A percentile compares a stretch with the other conserved stretches of the same genome.
These are phyloP conservation scores for Hippoglossus stenolepis DNA, from an alignment of 2,113 vertebrate species.

Conservation along the genomic window DNA sequence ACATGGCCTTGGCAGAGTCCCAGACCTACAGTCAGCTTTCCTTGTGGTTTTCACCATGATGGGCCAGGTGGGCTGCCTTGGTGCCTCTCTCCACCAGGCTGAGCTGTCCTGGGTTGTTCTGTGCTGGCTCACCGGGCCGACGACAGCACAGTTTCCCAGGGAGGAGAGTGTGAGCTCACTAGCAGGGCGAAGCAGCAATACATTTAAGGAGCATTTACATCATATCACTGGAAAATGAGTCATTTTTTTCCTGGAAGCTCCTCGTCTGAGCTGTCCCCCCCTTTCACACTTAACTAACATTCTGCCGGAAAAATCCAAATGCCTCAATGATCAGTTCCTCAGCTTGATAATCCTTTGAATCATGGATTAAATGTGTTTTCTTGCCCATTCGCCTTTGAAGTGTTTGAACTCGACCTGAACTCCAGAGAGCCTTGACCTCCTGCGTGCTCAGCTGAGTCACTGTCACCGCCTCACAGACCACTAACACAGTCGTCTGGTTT, in stretches of 20 bases:
- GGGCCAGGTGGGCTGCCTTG: too few species aligned
- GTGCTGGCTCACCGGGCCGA: too few species aligned
- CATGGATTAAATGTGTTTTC: constrained; percentile 40
- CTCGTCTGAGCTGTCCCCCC: constrained; percentile 16
- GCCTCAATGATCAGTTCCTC: constrained; percentile 56
- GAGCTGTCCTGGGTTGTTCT: too few species aligned
- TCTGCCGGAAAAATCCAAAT: constrained; percentile 36
- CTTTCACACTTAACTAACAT: constrained; percentile 13
- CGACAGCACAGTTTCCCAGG: too few species aligned
- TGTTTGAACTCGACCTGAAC: constrained; percentile 48
- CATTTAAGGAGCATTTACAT: constrained; percentile 65
- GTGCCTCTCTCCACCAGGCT: too few species aligned
- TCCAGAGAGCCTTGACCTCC: constrained; percentile 24
- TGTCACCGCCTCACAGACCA: background rate
- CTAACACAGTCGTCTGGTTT: too few species aligned
- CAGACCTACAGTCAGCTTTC: too few species aligned
- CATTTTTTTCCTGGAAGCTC: constrained; percentile 28
- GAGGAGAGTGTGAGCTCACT: too few species aligned
- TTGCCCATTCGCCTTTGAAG: constrained; percentile 61
- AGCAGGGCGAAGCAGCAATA: constrained; percentile 38
- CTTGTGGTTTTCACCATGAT: too few species aligned
- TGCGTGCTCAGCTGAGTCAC: constrained; percentile 6
- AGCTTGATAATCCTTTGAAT: constrained; percentile 53
- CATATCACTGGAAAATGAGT: constrained; percentile 42
- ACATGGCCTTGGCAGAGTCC: too few species aligned